Percentiles rank a stretch among this genome's conserved stretches.
Conservation (phyloP, 2,888 invertebrate species). For the Oligia fasciuncula region DNA sequence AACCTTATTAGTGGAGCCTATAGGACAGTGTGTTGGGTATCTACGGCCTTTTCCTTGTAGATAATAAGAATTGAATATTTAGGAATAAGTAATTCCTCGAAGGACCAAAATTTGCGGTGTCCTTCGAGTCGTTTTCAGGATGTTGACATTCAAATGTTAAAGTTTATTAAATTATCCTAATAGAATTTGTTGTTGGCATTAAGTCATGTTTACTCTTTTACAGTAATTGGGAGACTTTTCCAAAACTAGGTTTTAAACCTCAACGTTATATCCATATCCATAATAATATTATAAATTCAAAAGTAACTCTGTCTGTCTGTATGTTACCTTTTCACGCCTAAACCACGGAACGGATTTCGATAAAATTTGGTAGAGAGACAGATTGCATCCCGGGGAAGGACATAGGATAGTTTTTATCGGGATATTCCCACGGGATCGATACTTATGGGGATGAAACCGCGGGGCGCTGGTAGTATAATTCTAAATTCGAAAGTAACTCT, state of each 20-base stretch:
- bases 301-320: background rate
- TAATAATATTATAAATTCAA: background rate
- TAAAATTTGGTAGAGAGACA: background rate
- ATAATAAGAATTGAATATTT: conserved; percentile 23
- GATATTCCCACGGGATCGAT: too few species aligned
- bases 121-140: background rate
- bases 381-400: background rate
- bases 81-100: background rate
- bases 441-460: too few species aligned
- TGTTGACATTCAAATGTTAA: too few species aligned
- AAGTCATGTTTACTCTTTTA: background rate
- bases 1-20: conserved; percentile 61
- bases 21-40: conserved; percentile 18
- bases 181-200: background rate
- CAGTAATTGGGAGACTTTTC: background rate
- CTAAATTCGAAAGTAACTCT: too few species aligned
- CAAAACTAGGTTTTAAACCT: background rate
- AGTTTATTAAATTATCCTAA: background rate
- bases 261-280: background rate
- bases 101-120: background rate
- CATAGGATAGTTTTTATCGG: too few species aligned
- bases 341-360: background rate
- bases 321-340: background rate
- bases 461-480: too few species aligned
- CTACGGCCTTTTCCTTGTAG: conserved; percentile 25